phyloP scores from a whole-genome alignment of 2,888 invertebrate species.

The Agapostemon virescens region DNA sequence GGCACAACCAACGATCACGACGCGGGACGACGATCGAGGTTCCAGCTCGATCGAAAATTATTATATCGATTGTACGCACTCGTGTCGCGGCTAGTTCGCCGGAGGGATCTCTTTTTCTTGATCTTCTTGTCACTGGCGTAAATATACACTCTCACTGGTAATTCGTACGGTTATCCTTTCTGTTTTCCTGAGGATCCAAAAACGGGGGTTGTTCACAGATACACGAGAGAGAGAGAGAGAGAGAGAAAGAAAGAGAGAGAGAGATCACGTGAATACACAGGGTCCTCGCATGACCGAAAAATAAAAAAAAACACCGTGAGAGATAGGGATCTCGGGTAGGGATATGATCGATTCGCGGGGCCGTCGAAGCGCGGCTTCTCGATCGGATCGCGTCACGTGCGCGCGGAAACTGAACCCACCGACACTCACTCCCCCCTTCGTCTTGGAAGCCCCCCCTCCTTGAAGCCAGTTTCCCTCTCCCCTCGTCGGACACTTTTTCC shows the following conservation, averaged over 20 bases:
- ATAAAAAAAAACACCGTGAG: constrained; percentile 10
- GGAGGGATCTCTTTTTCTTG: background rate
- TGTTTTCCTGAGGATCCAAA: constrained; percentile 21
- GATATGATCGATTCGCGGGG: background rate
- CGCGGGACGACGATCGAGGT: background rate
- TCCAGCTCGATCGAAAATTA: background rate
- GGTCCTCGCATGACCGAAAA: constrained; percentile 5
- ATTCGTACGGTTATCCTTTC: constrained; percentile 1
- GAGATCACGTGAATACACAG: constrained; percentile 32
- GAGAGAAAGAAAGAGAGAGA: no score
- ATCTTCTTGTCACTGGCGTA: constrained; percentile 36
- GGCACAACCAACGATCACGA: constrained; percentile 33
- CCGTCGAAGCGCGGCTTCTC: constrained; percentile 34
- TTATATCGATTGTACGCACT: background rate
- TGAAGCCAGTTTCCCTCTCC: constrained; percentile 23
- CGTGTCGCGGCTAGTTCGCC: constrained; percentile 26
- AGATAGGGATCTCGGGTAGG: background rate
- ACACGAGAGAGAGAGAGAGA: no score
- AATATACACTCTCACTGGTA: constrained; percentile 48
- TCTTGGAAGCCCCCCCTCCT: constrained; percentile 11
- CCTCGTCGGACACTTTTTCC: constrained; percentile 26
- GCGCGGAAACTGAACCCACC: constrained; percentile 69
- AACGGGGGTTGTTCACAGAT: constrained; percentile 22
- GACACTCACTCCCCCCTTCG: constrained; percentile 43
- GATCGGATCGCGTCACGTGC: constrained; percentile 70